phyloP scores from a whole-genome alignment of 2,888 invertebrate species.

The Drosophila greeni region DNA sequence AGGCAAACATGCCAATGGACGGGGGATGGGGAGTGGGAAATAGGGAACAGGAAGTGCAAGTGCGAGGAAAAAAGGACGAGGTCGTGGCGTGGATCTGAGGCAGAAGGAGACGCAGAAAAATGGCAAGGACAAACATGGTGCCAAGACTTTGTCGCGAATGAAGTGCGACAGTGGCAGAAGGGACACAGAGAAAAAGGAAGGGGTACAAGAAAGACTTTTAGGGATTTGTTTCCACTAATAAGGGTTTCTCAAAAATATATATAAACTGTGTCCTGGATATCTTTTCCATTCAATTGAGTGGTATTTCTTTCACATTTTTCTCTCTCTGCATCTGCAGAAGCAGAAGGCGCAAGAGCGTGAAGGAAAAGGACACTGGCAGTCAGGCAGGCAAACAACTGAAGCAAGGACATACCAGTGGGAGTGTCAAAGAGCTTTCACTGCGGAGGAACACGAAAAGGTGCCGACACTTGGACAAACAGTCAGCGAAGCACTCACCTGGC shows the following conservation, averaged over 20 bases:
- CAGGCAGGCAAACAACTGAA: constrained; percentile 37
- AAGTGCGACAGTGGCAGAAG: constrained; percentile 39
- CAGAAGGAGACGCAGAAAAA: constrained; percentile 1
- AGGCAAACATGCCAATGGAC: constrained; percentile 64
- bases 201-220: no score
- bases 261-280: no score
- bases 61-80: constrained; percentile 6
- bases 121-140: constrained; percentile 61
- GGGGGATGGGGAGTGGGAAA: not conserved
- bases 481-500: constrained; percentile 24
- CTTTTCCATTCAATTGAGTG: not conserved
- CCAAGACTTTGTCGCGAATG: constrained; percentile 70
- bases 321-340: not conserved
- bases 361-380: constrained; percentile 42
- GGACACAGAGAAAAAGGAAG: constrained; percentile 1
- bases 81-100: constrained; percentile 22
- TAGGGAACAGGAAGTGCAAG: constrained; percentile 29
- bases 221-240: not conserved
- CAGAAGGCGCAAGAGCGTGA: constrained; percentile 10
- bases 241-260: not conserved
- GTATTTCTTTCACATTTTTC: not conserved
- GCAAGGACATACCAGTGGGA: constrained; percentile 12
- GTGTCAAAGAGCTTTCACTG: constrained; percentile 16
- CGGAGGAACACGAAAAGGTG: constrained; percentile 26
- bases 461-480: constrained; percentile 11